phyloP scores from a whole-genome alignment of 53 echinoderm and acorn worm genomes.

The Mesocentrotus franciscanus region DNA sequence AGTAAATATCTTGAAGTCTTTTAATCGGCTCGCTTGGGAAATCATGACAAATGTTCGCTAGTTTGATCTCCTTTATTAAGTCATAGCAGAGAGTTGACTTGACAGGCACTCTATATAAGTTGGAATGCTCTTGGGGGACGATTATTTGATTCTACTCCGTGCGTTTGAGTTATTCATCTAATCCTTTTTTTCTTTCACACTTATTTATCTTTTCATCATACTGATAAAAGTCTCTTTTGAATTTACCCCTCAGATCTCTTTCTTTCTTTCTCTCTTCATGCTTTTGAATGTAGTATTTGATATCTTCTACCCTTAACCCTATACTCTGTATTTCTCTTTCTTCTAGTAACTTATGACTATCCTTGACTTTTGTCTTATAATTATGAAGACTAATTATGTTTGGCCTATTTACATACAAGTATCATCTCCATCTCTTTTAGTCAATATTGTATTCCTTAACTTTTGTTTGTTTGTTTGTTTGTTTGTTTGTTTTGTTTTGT shows the following conservation, averaged over 20 bases:
- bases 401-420: too few relatives aligned
- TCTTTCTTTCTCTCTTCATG: neutral
- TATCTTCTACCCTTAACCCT: neutral
- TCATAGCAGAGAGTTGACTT: neutral
- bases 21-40: neutral
- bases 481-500: too few relatives aligned
- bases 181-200: neutral
- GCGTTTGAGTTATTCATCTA: neutral
- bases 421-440: too few relatives aligned
- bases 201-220: neutral
- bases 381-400: too few relatives aligned
- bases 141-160: neutral
- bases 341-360: too few relatives aligned
- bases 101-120: neutral
- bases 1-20: slow-evolving; percentile 9
- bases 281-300: neutral
- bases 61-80: slow-evolving; percentile 17
- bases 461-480: too few relatives aligned
- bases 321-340: neutral
- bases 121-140: neutral
- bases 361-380: too few relatives aligned
- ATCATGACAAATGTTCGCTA: slow-evolving; percentile 18
- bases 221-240: neutral
- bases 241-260: too few relatives aligned
- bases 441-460: too few relatives aligned